Evolutionary conservation across 2,888 invertebrate genomes (phyloP), one percentile per base, ranked within the genome.

Genomic region (Opisthograptis luteolata): DNA sequence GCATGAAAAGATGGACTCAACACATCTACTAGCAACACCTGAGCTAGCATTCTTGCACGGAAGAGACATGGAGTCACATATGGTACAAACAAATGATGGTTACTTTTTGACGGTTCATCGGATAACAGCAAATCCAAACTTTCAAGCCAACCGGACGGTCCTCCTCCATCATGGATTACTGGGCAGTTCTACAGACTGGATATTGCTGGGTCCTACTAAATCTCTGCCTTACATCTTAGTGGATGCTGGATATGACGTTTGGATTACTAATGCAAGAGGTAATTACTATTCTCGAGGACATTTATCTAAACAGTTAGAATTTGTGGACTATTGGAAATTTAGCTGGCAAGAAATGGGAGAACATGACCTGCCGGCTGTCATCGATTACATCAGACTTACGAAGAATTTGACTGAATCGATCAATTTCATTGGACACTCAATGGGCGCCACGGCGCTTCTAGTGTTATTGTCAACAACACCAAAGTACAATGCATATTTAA

Each of bases 181-280:
- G 0, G 86, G 85, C 4, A 86, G 85, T 55, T 86, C 87, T 0
- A 80, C 80, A 0, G 86, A 87, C 60, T 87, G 87, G 87, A 70
- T 87, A 34, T 55, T 87, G 44, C 64, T 81, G n/a, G 87, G 85
- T 22, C 62, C 81, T 1, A 58, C 65, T 34, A 75, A 80, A 45
- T 81, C 84, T 3, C 68, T 87, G n/a, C 81, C 86, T 0, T 87
- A 85, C 42, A 57, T 83, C 1, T 53, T 95, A 80, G 84, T 91
- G 79, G 84, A 94, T 52, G 77, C 77, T 1, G 92, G 92, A 0
- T 92, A 90, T 53, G 92, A 92, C 45, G 92, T 92, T 1, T 96
- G 87, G 95, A 91, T 83, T 91, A 79, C 83, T 6, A 92, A 92
- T 34, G 79, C 84, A 0, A 76, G 86, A 69, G 87, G 87, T 0